These are phyloP conservation scores for Alitta virens DNA, from an alignment of 2,888 invertebrate genomes.

Conservation along the genomic window DNA sequence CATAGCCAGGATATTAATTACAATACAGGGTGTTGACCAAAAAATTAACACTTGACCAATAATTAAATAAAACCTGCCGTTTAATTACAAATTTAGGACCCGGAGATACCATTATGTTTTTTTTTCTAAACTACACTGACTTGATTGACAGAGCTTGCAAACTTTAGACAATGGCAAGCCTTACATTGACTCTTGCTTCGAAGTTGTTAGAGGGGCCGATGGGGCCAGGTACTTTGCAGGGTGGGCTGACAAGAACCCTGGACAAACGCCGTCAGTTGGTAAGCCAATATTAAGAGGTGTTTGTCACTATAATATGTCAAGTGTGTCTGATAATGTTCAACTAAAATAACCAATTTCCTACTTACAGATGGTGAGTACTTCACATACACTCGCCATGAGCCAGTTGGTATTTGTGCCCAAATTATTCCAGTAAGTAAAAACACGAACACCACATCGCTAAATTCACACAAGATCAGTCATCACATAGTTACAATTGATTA, in stretches of 20 bases:
- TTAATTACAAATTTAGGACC: too few species aligned
- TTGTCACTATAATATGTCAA: background rate
- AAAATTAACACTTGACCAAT: too few species aligned
- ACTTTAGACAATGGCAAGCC: slow-evolving; percentile 62
- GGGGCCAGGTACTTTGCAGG: slow-evolving; percentile 80
- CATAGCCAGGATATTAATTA: too few species aligned
- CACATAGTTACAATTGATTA: too few species aligned
- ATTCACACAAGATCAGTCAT: too few species aligned
- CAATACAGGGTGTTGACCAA: too few species aligned
- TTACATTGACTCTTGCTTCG: slow-evolving; percentile 35
- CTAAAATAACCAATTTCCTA: background rate
- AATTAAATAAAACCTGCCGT: too few species aligned
- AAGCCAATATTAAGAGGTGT: slow-evolving; percentile 28
- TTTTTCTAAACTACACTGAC: too few species aligned
- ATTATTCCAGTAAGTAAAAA: slow-evolving; percentile 70
- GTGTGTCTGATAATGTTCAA: too few species aligned
- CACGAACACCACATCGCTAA: too few species aligned
- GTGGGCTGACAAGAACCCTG: slow-evolving; percentile 84
- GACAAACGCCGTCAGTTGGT: slow-evolving; percentile 77
- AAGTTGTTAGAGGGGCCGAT: slow-evolving; percentile 24
- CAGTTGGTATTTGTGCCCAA: slow-evolving; percentile 91
- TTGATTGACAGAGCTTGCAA: slow-evolving; percentile 61
- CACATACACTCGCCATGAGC: slow-evolving; percentile 64
- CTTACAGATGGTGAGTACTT: slow-evolving; percentile 49
- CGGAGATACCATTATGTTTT: too few species aligned